Conservation (phyloP, 1,140 invertebrate species). For the Drosophila pseudoobscura region DNA sequence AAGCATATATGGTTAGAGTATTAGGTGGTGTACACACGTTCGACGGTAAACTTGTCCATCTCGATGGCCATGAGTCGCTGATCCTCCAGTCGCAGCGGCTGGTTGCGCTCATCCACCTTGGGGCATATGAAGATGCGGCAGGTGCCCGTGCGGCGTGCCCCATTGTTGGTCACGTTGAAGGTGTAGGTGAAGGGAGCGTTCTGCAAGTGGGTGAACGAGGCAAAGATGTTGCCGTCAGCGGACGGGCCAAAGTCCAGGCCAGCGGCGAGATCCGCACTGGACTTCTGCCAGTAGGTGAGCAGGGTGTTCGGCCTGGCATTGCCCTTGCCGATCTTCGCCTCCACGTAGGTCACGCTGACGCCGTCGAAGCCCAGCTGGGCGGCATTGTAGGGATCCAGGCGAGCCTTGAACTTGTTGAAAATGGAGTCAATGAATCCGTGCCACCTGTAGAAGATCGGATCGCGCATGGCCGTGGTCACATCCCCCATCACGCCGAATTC, state of each 20-base stretch:
- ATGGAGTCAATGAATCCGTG: conserved; percentile 87
- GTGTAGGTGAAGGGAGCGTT: conserved; percentile 86
- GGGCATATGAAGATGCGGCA: conserved; percentile 87
- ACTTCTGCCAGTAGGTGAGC: conserved; percentile 86
- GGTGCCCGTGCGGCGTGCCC: conserved; percentile 82
- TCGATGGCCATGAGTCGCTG: conserved; percentile 85
- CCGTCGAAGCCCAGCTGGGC: conserved; percentile 72
- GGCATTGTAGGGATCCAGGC: conserved; percentile 86
- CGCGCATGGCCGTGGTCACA: conserved; percentile 88
- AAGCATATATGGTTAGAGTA: too few relatives aligned
- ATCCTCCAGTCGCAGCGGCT: conserved; percentile 84
- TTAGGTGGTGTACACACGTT: conserved; percentile 82
- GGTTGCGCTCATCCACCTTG: conserved; percentile 85
- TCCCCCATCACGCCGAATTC: conserved; percentile 87
- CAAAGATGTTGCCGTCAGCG: conserved; percentile 84
- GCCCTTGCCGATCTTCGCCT: conserved; percentile 79
- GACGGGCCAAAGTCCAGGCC: conserved; percentile 86
- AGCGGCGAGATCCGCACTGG: conserved; percentile 86
- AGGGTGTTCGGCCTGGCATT: conserved; percentile 80
- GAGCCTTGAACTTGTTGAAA: conserved; percentile 87
- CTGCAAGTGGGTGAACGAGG: conserved; percentile 87
- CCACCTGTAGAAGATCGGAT: conserved; percentile 89
- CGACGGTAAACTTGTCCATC: conserved; percentile 85
- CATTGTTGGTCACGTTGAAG: conserved; percentile 83
- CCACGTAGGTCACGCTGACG: conserved; percentile 80